Evolutionary conservation across 2,888 invertebrate species (phyloP), one percentile per base, ranked within the genome.

Genomic region (Dicyrtoma fusca): DNA sequence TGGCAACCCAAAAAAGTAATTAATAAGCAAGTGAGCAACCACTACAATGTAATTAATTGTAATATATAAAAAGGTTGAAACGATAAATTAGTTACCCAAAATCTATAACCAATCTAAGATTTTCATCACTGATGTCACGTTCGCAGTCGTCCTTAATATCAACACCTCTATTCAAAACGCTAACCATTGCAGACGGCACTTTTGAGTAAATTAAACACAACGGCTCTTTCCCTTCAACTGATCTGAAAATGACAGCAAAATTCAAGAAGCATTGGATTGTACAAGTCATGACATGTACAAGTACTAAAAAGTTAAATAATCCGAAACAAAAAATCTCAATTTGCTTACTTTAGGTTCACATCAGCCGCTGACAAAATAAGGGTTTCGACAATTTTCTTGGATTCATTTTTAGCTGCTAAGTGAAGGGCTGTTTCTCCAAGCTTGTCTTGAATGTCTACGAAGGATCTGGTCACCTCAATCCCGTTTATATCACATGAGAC

Each of bases 41-140:
- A 34, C 34, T 34, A 34, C 3, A 34, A 34, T 34, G 8, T 34
- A n/a, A n/a, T 34, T 34, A 34, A 8, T 34, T 34, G 34, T 34
- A 34, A 34, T 34, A 34, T 34, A 34, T 8, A 8, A 5, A 34
- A 5, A 34, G 34, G 8, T 8, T 5, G 8, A 34, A 34, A 34
- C 8, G 34, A n/a, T n/a, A 34, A 34, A 34, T 34, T 5, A 55
- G 17, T 21, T 34, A 71, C 71, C 62, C 61, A 26, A 71, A 71
- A 63, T 71, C 51, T 11, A 64, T 4, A 1, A 19, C n/a, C 8
- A 71, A n/a, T 23, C 44, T 62, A 13, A 71, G 34, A n/a, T 71
- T 71, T 45, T 71, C 71, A 71, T 71, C 71, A 25, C 63, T 51
- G 14, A 62, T 21, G n/a, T 71, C 71, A 42, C 13, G 53, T 25